Evolutionary conservation across 2,113 vertebrate genomes (phyloP), one percentile per base, ranked within the genome.

Genomic region (Zosterops lateralis): DNA sequence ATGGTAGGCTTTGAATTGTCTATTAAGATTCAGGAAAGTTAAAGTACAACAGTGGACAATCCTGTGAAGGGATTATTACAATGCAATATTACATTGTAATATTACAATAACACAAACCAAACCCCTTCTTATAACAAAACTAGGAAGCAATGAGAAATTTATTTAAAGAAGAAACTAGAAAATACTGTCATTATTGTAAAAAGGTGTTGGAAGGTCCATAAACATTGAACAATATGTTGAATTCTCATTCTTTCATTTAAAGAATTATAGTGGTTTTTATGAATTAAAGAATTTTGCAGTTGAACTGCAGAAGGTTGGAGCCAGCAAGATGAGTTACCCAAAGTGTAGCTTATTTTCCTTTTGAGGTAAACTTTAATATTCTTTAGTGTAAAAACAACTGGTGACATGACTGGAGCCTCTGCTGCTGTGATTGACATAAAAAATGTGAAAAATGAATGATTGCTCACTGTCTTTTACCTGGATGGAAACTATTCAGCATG

Each of bases 1-100:
- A 32, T 3, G 17, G 9, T 67, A 40, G 57, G 3, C 42, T 91
- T 40, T 54, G 12, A 58, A 51, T 42, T 78, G 14, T 47, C 47
- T 54, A 0, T 74, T 40, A 10, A 25, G 36, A 38, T 45, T 78
- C 34, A 60, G 65, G 7, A 6, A 71, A 58, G 21, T 26, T 40
- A 5, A 12, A 34, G 19, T 57, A 25, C 1, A 6, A 3, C 17
- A 45, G 17, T 61, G 34, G 25, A 20, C n/a, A 74, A 6, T 42
- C 40, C 17, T n/a, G 4, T 42, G 26, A n/a, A 60, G 56, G 24
- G 15, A 21, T 48, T 15, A 15, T 44, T 29, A 48, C 47, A 47
- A 14, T 71, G 9, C 1, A 1, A 5, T 26, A 48, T 24, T 48
- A 24, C 26, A 15, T 66, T 66, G 9, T 0, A 2, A 4, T 24